Conservation (phyloP, 2,797 vertebrate species). For the Takifugu rubripes region DNA sequence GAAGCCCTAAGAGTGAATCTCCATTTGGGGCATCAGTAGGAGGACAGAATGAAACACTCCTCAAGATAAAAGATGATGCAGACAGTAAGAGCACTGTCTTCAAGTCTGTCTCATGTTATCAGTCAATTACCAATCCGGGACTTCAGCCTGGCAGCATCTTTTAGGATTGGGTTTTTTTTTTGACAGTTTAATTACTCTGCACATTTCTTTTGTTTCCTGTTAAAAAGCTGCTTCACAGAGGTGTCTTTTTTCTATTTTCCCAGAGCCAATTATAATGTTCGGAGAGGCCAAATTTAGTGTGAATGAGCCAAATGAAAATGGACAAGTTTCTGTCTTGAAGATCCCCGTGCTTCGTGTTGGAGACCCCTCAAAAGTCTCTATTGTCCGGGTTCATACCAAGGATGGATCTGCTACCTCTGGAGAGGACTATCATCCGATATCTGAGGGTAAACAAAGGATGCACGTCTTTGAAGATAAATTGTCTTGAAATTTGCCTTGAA, state of each 20-base stretch:
- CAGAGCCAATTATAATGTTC: slow-evolving; percentile 89
- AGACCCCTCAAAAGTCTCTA: slow-evolving; percentile 88
- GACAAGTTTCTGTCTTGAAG: slow-evolving; percentile 80
- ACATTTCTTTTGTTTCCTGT: neutral
- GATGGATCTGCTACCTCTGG: slow-evolving; percentile 95
- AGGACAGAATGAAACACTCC: slow-evolving; percentile 84
- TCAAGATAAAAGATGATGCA: slow-evolving; percentile 86
- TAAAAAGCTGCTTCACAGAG: neutral
- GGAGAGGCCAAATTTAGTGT: slow-evolving; percentile 91
- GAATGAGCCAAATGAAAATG: slow-evolving; percentile 83
- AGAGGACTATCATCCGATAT: slow-evolving; percentile 90
- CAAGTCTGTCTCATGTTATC: no score
- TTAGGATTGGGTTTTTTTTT: no score
- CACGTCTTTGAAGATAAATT: neutral
- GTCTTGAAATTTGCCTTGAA: slow-evolving; percentile 2
- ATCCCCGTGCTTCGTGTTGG: slow-evolving; percentile 88
- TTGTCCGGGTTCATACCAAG: slow-evolving; percentile 93
- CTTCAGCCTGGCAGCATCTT: no score
- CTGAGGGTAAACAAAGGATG: slow-evolving; percentile 65
- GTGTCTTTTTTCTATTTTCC: slow-evolving; percentile 16
- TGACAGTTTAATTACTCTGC: no score
- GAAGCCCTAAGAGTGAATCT: slow-evolving; percentile 84
- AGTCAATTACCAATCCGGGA: no score
- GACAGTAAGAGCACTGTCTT: slow-evolving; percentile 81
- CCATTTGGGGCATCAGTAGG: slow-evolving; percentile 88